Percentiles rank a stretch among this genome's conserved stretches.
Evolutionary conservation across 2,888 invertebrate genomes (phyloP).

Genomic region (Rhogogaster chlorosoma): DNA sequence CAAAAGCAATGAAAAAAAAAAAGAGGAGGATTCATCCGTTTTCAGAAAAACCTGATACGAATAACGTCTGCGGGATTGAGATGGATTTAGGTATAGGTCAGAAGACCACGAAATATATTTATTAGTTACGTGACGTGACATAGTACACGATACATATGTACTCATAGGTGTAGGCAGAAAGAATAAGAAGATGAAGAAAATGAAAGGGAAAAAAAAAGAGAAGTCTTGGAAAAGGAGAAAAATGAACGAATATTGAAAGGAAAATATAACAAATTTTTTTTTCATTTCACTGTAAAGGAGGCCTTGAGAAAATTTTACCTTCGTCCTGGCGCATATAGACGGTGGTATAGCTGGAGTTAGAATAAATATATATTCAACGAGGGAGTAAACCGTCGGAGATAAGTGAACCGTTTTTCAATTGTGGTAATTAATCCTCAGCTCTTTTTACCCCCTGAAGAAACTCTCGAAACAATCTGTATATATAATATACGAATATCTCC

Average conservation of each 20-base stretch:
- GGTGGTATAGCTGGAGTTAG: neutral
- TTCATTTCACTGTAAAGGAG: neutral
- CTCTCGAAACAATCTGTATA: neutral
- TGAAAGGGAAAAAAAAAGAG: neutral
- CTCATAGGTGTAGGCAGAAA: neutral
- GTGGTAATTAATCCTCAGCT: neutral
- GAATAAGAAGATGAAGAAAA: neutral
- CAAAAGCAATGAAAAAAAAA: neutral
- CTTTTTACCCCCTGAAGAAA: neutral
- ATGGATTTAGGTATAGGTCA: neutral
- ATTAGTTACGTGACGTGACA: neutral
- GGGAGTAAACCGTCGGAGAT: neutral
- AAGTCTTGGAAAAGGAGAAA: neutral
- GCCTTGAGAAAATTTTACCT: neutral
- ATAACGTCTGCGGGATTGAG: neutral
- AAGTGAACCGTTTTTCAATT: neutral
- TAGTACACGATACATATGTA: neutral
- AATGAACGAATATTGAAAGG: neutral
- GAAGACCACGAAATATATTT: neutral
- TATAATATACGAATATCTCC: neutral
- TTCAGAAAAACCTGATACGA: neutral
- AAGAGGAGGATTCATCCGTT: neutral
- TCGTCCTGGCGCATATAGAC: neutral
- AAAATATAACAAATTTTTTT: neutral
- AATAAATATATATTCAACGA: neutral